Percentiles rank a stretch among this genome's conserved stretches.
phyloP scores from a whole-genome alignment of 1,140 invertebrate genomes.

The Drosophila baimaii region DNA sequence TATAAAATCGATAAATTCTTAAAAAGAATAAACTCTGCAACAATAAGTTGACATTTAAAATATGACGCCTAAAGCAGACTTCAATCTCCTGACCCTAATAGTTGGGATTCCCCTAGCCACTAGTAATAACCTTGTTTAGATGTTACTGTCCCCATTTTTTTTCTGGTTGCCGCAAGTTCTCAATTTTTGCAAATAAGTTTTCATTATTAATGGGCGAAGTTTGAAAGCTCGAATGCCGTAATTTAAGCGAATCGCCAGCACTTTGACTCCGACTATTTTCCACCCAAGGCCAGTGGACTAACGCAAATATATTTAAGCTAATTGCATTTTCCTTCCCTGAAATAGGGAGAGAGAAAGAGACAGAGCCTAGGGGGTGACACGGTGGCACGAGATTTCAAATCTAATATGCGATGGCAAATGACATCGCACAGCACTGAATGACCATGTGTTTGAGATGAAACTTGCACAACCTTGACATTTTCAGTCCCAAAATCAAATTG shows the following conservation, averaged over 20 bases:
- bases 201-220: conserved; percentile 51
- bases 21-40: too few relatives aligned
- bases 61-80: too few relatives aligned
- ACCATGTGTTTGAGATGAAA: conserved; percentile 31
- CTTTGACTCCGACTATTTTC: not conserved
- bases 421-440: conserved; percentile 22
- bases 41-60: too few relatives aligned
- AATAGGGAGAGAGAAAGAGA: not conserved
- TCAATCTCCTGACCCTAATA: not conserved
- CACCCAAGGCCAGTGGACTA: conserved; percentile 8
- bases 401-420: conserved; percentile 50
- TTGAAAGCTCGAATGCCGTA: conserved; percentile 29
- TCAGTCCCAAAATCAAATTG: conserved; percentile 23
- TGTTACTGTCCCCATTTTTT: not conserved
- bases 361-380: not conserved
- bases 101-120: too few relatives aligned
- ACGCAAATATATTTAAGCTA: conserved; percentile 69
- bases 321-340: conserved; percentile 52
- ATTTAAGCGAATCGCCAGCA: conserved; percentile 15
- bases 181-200: conserved; percentile 29
- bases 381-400: conserved; percentile 29
- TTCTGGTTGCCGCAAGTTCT: conserved; percentile 1
- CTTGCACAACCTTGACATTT: conserved; percentile 62
- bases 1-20: too few relatives aligned
- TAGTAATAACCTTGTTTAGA: conserved; percentile 10